phyloP scores from a whole-genome alignment of 2,113 vertebrate genomes.

The Lasiurus cinereus region DNA sequence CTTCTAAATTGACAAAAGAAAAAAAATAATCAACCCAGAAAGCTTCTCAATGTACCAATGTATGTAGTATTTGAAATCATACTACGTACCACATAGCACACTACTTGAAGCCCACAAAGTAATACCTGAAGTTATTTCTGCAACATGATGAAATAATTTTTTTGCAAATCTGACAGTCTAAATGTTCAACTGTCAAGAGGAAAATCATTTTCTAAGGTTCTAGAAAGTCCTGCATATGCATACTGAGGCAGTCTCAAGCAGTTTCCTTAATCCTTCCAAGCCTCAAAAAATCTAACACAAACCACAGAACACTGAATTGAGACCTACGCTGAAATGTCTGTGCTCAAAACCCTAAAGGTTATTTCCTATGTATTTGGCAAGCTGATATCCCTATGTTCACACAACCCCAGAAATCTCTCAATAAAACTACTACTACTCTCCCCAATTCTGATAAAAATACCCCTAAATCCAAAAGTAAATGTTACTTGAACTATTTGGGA shows the following conservation, averaged over 20 bases:
- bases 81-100: constrained; percentile 46
- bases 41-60: constrained; percentile 58
- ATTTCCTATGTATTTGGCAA: constrained; percentile 48
- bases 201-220: constrained; percentile 54
- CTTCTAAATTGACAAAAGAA: constrained; percentile 66
- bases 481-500: constrained; percentile 26
- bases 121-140: constrained; percentile 54
- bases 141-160: constrained; percentile 42
- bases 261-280: constrained; percentile 78
- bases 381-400: background rate
- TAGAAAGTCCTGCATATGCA: constrained; percentile 65
- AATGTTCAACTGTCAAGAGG: constrained; percentile 66
- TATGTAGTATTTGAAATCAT: constrained; percentile 54
- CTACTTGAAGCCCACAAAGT: background rate
- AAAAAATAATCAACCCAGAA: constrained; percentile 69
- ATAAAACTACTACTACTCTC: constrained; percentile 36
- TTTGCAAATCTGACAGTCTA: constrained; percentile 64
- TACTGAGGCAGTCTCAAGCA: constrained; percentile 66
- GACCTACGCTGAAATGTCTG: constrained; percentile 42
- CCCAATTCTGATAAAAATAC: constrained; percentile 51
- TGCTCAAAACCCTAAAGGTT: constrained; percentile 68
- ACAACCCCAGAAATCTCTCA: constrained; percentile 41
- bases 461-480: constrained; percentile 58
- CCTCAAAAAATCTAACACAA: constrained; percentile 71
- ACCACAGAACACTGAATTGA: constrained; percentile 54